Evolutionary conservation across 2,113 vertebrate species (phyloP).

Genomic region (Perca schrenkii): DNA sequence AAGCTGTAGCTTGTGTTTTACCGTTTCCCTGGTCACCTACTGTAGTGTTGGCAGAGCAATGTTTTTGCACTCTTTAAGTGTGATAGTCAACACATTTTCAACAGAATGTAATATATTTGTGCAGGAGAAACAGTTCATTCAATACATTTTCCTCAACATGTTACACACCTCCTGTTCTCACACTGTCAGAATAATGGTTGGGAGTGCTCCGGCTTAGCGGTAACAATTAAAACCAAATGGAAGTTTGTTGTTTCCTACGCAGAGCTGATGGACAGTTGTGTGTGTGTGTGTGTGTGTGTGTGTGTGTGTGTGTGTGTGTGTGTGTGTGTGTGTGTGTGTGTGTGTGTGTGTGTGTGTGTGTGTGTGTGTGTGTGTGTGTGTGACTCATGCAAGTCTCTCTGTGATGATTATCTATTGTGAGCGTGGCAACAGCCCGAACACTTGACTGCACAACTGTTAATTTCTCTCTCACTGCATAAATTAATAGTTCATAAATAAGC

Average conservation of each 20-base stretch:
- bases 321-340: conserved; percentile 2
- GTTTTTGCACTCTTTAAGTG: background rate
- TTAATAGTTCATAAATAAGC: conserved; percentile 86
- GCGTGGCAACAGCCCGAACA: conserved; percentile 65
- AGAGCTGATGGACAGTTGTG: conserved; percentile 48
- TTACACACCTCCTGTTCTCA: conserved; percentile 36
- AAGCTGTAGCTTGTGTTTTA: background rate
- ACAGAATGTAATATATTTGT: conserved; percentile 33
- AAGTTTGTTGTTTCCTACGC: conserved; percentile 37
- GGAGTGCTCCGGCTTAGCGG: conserved; percentile 33
- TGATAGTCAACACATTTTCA: conserved; percentile 33
- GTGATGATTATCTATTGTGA: conserved; percentile 73
- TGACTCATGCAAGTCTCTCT: conserved; percentile 54
- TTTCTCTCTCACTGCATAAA: conserved; percentile 83
- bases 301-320: conserved; percentile 35
- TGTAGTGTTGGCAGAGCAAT: background rate
- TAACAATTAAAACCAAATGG: conserved; percentile 58
- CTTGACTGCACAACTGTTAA: conserved; percentile 83
- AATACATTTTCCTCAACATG: conserved; percentile 39
- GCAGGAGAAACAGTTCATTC: conserved; percentile 36
- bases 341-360: background rate
- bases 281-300: conserved; percentile 20
- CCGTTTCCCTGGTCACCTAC: background rate
- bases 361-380: conserved; percentile 25
- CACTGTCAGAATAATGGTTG: conserved; percentile 23